Evolutionary conservation across 1,140 invertebrate species (phyloP).

Genomic region (Delia radicum): DNA sequence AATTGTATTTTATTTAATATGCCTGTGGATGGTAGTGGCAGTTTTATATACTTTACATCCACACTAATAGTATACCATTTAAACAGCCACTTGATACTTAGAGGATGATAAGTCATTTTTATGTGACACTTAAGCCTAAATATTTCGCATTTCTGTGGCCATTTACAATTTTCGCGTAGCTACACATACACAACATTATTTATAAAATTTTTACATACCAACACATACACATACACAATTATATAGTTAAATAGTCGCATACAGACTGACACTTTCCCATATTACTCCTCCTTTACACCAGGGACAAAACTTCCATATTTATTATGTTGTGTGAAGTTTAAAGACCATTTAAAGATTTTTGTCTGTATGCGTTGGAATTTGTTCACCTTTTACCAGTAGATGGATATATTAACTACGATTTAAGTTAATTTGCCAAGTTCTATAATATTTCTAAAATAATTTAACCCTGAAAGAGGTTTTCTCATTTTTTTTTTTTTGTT

Average conservation of each 20-base stretch:
- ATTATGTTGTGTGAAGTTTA: neutral
- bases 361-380: neutral
- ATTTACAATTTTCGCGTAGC: slow-evolving; percentile 18
- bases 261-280: no score
- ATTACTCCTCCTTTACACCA: neutral
- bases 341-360: neutral
- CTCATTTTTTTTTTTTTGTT: neutral
- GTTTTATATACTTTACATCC: no score
- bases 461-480: no score
- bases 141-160: slow-evolving; percentile 43
- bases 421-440: no score
- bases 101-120: slow-evolving; percentile 50
- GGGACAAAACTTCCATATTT: neutral
- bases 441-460: no score
- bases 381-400: neutral
- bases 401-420: no score
- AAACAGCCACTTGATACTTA: slow-evolving; percentile 14
- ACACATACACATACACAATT: neutral
- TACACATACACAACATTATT: neutral
- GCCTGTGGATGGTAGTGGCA: no score
- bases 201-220: neutral
- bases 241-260: neutral
- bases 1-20: no score
- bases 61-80: slow-evolving; percentile 2
- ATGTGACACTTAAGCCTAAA: slow-evolving; percentile 55